These are phyloP conservation scores for Ashinkailepas kermadecensis DNA, from an alignment of 2,888 invertebrate genomes.

Conservation along the genomic window DNA sequence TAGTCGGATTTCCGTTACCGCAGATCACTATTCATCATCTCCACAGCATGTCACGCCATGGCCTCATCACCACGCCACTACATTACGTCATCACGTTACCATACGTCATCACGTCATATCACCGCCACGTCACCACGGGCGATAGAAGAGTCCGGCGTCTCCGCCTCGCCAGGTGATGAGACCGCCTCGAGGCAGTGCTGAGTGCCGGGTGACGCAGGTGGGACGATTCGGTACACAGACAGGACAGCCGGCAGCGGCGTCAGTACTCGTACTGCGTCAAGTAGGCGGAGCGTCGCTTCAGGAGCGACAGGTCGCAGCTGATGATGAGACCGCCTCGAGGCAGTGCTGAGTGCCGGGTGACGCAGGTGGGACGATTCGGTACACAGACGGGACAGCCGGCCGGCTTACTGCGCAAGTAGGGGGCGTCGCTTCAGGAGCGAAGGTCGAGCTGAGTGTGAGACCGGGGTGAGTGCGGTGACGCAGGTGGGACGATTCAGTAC, in stretches of 20 bases:
- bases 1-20: too few relatives aligned
- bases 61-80: neutral
- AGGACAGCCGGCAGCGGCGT: neutral
- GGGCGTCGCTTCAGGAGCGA: neutral
- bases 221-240: neutral
- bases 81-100: neutral
- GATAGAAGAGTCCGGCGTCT: neutral
- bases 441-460: neutral
- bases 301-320: conserved; percentile 5
- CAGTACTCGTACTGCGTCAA: conserved; percentile 16
- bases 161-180: neutral
- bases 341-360: neutral
- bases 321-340: neutral
- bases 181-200: neutral
- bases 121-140: neutral
- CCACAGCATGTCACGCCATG: too few relatives aligned
- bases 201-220: neutral
- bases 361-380: neutral
- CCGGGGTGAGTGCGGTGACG: neutral
- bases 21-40: too few relatives aligned
- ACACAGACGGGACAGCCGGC: neutral
- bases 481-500: neutral
- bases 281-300: conserved; percentile 1
- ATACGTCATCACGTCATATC: neutral
- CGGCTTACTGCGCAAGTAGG: neutral